Evolutionary conservation across 1,140 invertebrate genomes (phyloP), one percentile per base, ranked within the genome.

Genomic region (Popillia japonica): DNA sequence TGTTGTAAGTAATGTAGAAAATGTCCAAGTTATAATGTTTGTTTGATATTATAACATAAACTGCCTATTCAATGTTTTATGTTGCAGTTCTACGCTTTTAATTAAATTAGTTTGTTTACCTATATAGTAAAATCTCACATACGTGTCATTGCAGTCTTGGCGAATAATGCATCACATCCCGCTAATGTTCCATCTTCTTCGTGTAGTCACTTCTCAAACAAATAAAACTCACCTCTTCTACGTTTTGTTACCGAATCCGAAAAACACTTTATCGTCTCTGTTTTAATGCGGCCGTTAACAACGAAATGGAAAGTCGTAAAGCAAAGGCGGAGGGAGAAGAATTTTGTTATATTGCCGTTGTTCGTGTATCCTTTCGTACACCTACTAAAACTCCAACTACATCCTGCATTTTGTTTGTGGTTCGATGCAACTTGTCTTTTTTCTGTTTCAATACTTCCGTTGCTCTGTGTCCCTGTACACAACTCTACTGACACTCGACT

Each of bases 161-260:
- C n/a, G n/a, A n/a, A n/a, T n/a, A n/a, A n/a, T n/a, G n/a, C n/a
- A n/a, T n/a, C n/a, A n/a, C n/a, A n/a, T n/a, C n/a, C n/a, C n/a
- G n/a, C n/a, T n/a, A n/a, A n/a, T n/a, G n/a, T n/a, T n/a, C n/a
- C n/a, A n/a, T n/a, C n/a, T n/a, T n/a, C n/a, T n/a, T n/a, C n/a
- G n/a, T n/a, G n/a, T n/a, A 64, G 61, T 64, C 17, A 11, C 22
- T 22, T 27, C 61, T 27, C 10, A 17, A 11, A 22, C 61, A 8
- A 6, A 64, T 64, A 64, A 27, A 64, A 64, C 61, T 64, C 17
- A 10, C 17, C 61, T 59, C 4, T 11, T 20, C 11, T 22, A 11
- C 22, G 23, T 64, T 64, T n/a, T 64, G 22, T 22, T 64, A 22
- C 61, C 61, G 61, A 64, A 64, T 64, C 22, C 61, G 61, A 64